Evolutionary conservation across 2,888 invertebrate genomes (phyloP), one percentile per base, ranked within the genome.

Genomic region (Drosophila anomalata): DNA sequence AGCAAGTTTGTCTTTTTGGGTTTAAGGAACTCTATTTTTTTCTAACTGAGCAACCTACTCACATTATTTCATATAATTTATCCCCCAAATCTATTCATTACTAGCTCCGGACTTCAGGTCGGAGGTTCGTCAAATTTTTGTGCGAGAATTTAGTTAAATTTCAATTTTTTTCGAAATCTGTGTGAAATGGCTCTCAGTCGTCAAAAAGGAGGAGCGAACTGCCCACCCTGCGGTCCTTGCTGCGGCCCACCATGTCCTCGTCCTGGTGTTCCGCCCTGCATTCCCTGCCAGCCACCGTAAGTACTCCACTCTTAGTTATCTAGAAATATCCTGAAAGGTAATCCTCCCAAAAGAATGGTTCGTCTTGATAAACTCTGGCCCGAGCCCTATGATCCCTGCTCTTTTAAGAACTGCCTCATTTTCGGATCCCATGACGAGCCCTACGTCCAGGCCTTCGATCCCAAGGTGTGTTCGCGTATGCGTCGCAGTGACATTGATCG

Each of bases 361-460:
- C 62, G 29, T 2, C 20, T 73, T 14, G 50, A 65, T 0, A 42
- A 62, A 4, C 36, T 68, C 7, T 52, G 60, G 44, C 47, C 41
- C 1, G 29, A 69, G 29, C 56, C 55, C 9, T 24, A 63, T 8
- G 66, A 78, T 67, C 79, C 82, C 0, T 88, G 88, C 39, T 76
- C 74, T 2, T 74, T 68, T 1, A 75, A 77, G 26, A 67, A 70
- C 11, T 87, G 87, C 14, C 60, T 73, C 8, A 78, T 81, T 20
- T 88, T 69, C 26, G 88, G 87, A 3, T 54, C 31, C 0, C 83
- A 85, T 26, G 87, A 87, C 62, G 82, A 77, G 26, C 76, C 76
- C 5, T 77, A 83, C 31, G 14, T 50, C 0, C 63, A 51, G 0
- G 71, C 76, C 1, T 75, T 76, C 12, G 77, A 84, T 62, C 58